These are phyloP conservation scores for Napeogenes inachia DNA, from an alignment of 2,888 invertebrate genomes.

Conservation along the genomic window DNA sequence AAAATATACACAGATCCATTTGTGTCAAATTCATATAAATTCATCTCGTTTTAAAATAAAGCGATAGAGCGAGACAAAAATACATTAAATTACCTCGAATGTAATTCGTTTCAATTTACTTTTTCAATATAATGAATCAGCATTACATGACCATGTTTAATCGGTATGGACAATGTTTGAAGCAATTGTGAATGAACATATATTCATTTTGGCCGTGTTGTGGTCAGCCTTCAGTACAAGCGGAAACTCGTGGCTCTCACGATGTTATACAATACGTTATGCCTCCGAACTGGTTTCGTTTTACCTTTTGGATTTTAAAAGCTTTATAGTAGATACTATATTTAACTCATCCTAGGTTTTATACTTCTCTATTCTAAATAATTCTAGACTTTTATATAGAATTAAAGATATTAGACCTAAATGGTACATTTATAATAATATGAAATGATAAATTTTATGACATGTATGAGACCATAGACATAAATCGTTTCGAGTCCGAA, in stretches of 20 bases:
- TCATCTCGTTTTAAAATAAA: constrained; percentile 24
- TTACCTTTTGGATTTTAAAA: constrained; percentile 40
- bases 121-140: constrained; percentile 34
- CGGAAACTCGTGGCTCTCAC: constrained; percentile 38
- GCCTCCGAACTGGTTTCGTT: constrained; percentile 40
- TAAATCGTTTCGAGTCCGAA: no score
- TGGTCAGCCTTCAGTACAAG: constrained; percentile 38
- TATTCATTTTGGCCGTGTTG: constrained; percentile 29
- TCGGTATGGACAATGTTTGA: constrained; percentile 15
- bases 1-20: constrained; percentile 19
- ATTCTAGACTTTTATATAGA: no score
- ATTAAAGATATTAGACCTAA: no score
- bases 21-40: constrained; percentile 27
- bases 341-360: background rate
- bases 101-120: constrained; percentile 32
- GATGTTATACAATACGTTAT: constrained; percentile 41
- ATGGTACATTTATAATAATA: no score
- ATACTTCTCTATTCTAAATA: background rate
- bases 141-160: constrained; percentile 25
- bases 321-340: constrained; percentile 30
- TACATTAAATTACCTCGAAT: constrained; percentile 27
- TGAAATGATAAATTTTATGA: no score
- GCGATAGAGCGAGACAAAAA: constrained; percentile 21
- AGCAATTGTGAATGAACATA: constrained; percentile 16
- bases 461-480: no score